A percentile compares a stretch with the other conserved stretches of the same genome.
phyloP scores from a whole-genome alignment of 2,113 vertebrate genomes.

The Nettapus auritus region DNA sequence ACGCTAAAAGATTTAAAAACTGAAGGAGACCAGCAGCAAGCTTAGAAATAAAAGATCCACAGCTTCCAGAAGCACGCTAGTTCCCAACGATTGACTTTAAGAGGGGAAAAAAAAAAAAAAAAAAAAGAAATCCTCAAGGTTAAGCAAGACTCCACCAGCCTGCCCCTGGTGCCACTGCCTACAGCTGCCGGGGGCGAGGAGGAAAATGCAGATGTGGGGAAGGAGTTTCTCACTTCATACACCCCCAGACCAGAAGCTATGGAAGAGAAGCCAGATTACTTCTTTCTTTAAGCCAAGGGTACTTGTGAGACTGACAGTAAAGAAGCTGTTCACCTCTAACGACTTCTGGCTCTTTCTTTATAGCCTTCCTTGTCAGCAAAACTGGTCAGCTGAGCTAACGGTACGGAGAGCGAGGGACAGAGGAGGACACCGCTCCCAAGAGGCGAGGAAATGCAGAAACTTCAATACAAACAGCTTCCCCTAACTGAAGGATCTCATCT shows the following conservation, averaged over 20 bases:
- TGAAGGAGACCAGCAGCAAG: not conserved
- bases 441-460: not conserved
- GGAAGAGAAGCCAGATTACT: not conserved
- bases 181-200: not conserved
- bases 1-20: not conserved
- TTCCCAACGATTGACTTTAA: not conserved
- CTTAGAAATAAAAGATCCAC: not conserved
- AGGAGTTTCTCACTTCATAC: not conserved
- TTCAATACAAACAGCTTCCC: not conserved
- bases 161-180: not conserved
- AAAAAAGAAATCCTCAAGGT: not conserved
- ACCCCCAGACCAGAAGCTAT: not conserved
- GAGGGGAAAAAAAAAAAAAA: not conserved
- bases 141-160: not conserved
- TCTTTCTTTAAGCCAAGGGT: not conserved
- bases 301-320: not conserved
- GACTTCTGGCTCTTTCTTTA: not conserved
- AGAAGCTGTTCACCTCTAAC: not conserved
- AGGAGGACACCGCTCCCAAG: not conserved
- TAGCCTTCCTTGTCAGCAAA: constrained; percentile 5
- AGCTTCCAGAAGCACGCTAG: not conserved
- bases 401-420: not conserved
- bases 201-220: fast-evolving
- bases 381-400: not conserved
- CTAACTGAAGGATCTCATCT: constrained; percentile 3